These are phyloP conservation scores for Drosophila willistoni DNA, from an alignment of 1,140 invertebrate species.

Conservation along the genomic window DNA sequence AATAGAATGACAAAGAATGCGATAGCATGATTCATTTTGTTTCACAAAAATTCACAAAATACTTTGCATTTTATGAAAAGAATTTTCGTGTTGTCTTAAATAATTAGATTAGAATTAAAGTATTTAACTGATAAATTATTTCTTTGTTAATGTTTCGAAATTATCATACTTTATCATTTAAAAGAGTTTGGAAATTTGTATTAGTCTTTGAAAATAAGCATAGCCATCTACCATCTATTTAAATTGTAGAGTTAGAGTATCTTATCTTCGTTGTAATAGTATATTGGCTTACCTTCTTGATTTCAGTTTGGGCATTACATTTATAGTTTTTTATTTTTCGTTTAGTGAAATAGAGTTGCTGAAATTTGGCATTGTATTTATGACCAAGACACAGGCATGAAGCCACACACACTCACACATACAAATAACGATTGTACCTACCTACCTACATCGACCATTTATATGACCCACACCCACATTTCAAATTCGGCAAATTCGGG, in stretches of 20 bases:
- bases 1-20: background rate
- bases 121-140: too few species aligned
- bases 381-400: conserved; percentile 42
- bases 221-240: too few species aligned
- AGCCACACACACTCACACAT: conserved; percentile 52
- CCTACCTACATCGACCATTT: conserved; percentile 45
- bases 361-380: conserved; percentile 78
- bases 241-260: conserved; percentile 2
- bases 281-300: conserved; percentile 35
- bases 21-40: background rate
- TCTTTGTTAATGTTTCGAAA: too few species aligned
- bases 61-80: too few species aligned
- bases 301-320: conserved; percentile 18
- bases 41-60: background rate
- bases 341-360: conserved; percentile 77
- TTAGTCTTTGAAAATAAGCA: too few species aligned
- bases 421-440: conserved; percentile 47
- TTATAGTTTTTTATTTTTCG: conserved; percentile 39
- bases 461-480: conserved; percentile 59
- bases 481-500: conserved; percentile 41
- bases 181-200: too few species aligned
- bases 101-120: too few species aligned
- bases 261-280: background rate
- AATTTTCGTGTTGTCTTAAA: too few species aligned
- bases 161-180: too few species aligned